phyloP scores from a whole-genome alignment of 53 echinoderm and acorn worm species.

The Henricia sp. region DNA sequence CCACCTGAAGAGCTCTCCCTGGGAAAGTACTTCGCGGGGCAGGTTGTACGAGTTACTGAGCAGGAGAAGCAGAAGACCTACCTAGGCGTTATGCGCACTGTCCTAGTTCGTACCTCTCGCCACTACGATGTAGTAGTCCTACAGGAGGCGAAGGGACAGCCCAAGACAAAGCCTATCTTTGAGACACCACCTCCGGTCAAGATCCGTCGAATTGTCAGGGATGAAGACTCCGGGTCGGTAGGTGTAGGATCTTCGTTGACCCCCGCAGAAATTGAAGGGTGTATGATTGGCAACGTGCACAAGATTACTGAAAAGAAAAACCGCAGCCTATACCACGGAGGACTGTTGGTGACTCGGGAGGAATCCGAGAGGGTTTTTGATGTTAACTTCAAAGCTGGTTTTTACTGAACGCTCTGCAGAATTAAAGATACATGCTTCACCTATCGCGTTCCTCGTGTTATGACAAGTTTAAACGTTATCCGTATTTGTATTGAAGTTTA shows the following conservation, averaged over 20 bases:
- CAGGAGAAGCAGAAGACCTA: neutral
- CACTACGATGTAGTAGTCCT: constrained; percentile 18
- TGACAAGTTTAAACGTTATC: no score
- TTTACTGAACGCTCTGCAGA: no score
- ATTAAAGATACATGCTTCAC: no score
- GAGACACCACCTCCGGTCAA: neutral
- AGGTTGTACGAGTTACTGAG: neutral
- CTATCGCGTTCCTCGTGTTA: no score
- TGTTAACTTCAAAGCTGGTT: no score
- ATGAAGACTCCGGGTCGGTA: neutral
- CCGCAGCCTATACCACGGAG: neutral
- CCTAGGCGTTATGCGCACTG: neutral
- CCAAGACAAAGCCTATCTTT: neutral
- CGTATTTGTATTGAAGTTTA: no score
- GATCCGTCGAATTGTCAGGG: neutral
- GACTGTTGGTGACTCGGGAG: no score
- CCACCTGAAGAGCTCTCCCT: neutral
- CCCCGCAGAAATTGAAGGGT: neutral
- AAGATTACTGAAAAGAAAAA: constrained; percentile 7
- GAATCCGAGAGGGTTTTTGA: no score
- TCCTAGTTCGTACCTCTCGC: neutral
- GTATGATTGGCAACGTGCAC: constrained; percentile 10
- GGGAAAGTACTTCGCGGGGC: neutral
- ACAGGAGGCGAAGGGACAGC: neutral
- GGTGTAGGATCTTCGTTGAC: neutral